Conservation (phyloP, 1,140 invertebrate genomes). For the Oreohelix idahoensis region DNA sequence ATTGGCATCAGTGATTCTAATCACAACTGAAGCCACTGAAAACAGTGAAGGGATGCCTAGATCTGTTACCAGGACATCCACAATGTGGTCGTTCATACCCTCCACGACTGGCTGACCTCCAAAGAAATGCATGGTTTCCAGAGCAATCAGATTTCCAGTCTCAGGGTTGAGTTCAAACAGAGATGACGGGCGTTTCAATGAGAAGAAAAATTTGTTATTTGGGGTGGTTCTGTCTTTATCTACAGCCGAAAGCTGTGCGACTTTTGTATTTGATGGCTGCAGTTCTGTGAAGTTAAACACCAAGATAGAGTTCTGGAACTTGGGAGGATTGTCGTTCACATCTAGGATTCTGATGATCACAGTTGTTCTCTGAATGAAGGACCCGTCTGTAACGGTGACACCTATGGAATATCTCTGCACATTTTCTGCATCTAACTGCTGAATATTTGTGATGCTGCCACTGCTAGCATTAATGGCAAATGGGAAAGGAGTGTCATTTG, state of each 20-base stretch:
- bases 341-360: constrained; percentile 88
- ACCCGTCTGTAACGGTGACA: constrained; percentile 84
- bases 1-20: constrained; percentile 68
- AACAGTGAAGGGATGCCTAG: constrained; percentile 92
- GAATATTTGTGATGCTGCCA: constrained; percentile 92
- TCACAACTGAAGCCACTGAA: constrained; percentile 71
- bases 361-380: constrained; percentile 78
- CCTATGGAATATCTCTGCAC: constrained; percentile 83
- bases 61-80: constrained; percentile 92
- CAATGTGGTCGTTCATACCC: constrained; percentile 88
- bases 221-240: constrained; percentile 92
- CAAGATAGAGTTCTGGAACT: constrained; percentile 50
- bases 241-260: constrained; percentile 86
- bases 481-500: constrained; percentile 87
- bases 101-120: constrained; percentile 81
- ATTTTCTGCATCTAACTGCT: constrained; percentile 85
- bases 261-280: constrained; percentile 80
- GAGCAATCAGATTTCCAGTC: constrained; percentile 90
- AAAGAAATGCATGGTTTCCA: constrained; percentile 86
- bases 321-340: constrained; percentile 76
- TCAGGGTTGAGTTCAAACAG: constrained; percentile 91
- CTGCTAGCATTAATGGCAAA: constrained; percentile 90
- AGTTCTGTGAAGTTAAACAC: constrained; percentile 80
- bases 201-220: constrained; percentile 93
- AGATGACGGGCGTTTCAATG: constrained; percentile 88